Percentiles rank a stretch among this genome's conserved stretches.
Evolutionary conservation across 1,140 invertebrate genomes (phyloP).

Genomic region (Diabrotica virgifera): DNA sequence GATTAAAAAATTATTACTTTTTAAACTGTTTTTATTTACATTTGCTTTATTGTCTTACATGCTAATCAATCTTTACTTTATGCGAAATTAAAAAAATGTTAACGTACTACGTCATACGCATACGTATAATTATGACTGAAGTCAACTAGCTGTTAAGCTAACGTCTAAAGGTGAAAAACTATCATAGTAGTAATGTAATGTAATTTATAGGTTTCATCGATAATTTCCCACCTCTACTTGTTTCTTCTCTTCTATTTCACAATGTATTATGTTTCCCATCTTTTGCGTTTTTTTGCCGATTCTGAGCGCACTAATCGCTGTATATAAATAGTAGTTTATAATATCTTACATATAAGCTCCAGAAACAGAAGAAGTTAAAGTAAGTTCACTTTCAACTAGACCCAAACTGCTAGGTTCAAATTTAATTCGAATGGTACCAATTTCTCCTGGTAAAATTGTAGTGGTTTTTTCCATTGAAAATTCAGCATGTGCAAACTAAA

Average conservation of each 20-base stretch:
- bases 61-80: too few species aligned
- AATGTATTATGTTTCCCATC: neutral
- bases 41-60: too few species aligned
- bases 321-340: neutral
- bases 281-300: neutral
- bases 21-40: too few species aligned
- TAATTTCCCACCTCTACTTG: too few species aligned
- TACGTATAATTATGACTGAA: too few species aligned
- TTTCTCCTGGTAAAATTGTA: constrained; percentile 18
- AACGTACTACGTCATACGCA: too few species aligned
- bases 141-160: too few species aligned
- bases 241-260: neutral
- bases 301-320: neutral
- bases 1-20: too few species aligned
- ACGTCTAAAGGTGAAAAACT: too few species aligned
- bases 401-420: constrained; percentile 35
- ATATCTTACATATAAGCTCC: constrained; percentile 34
- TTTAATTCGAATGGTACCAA: constrained; percentile 21
- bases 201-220: too few species aligned
- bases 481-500: constrained; percentile 31
- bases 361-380: constrained; percentile 27
- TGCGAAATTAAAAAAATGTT: too few species aligned
- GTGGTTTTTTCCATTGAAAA: constrained; percentile 25
- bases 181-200: too few species aligned
- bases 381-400: constrained; percentile 23